These are phyloP conservation scores for Peribatodes rhomboidaria DNA, from an alignment of 2,888 invertebrate genomes.

Conservation along the genomic window DNA sequence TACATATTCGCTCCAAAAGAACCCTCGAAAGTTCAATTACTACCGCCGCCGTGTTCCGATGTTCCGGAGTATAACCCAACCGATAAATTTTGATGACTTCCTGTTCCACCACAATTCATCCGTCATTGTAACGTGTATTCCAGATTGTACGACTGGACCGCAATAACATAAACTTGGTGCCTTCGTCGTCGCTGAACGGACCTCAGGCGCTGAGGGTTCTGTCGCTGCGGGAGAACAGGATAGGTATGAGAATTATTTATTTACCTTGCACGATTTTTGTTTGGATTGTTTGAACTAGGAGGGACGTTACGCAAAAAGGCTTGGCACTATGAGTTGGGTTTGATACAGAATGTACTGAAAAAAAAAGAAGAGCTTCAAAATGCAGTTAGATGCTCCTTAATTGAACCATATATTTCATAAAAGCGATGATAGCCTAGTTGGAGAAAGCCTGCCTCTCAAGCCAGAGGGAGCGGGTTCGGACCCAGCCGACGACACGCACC, in stretches of 20 bases:
- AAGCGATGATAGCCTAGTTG: too few species aligned
- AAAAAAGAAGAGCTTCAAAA: too few species aligned
- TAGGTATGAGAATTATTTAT: conserved; percentile 84
- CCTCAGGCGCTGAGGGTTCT: conserved; percentile 91
- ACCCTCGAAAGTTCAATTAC: conserved; percentile 19
- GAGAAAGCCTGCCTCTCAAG: too few species aligned
- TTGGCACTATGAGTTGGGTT: too few species aligned
- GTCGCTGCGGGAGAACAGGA: conserved; percentile 92
- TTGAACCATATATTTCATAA: too few species aligned
- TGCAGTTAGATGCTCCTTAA: too few species aligned
- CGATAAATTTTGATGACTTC: conserved; percentile 21
- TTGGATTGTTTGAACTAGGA: not conserved
- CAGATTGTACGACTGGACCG: conserved; percentile 93
- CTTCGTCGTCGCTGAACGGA: conserved; percentile 93
- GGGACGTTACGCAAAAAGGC: not conserved
- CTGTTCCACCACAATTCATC: conserved; percentile 25
- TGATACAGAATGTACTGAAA: too few species aligned
- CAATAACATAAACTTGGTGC: conserved; percentile 92
- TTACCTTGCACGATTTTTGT: not conserved
- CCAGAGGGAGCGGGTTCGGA: too few species aligned
- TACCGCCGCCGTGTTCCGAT: conserved; percentile 8
- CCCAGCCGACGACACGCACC: too few species aligned
- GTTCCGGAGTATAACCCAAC: conserved; percentile 9
- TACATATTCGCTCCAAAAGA: conserved; percentile 12
- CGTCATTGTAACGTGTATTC: conserved; percentile 38